phyloP scores from a whole-genome alignment of 1,140 invertebrate species.

The Liolophura sinensis region DNA sequence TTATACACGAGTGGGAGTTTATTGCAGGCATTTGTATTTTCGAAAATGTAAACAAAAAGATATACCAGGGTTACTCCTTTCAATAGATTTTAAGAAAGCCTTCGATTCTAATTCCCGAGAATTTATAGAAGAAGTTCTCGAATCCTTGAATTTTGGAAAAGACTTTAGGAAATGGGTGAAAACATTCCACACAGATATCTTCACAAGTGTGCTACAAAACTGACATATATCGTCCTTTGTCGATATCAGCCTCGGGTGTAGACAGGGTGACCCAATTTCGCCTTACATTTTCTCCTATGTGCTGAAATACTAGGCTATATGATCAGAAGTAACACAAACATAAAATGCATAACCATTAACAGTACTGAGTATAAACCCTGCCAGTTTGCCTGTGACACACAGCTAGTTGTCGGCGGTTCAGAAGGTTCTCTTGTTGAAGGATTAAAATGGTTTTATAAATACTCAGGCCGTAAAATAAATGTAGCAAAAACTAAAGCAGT shows the following conservation, averaged over 20 bases:
- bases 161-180: conserved; percentile 11
- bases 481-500: too few relatives aligned
- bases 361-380: too few relatives aligned
- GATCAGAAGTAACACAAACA: too few relatives aligned
- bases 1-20: too few relatives aligned
- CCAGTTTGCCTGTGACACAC: too few relatives aligned
- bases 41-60: conserved; percentile 8
- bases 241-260: conserved; percentile 7
- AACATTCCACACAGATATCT: conserved; percentile 6
- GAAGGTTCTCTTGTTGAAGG: too few relatives aligned
- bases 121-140: conserved; percentile 10
- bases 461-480: too few relatives aligned
- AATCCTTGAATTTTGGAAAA: conserved; percentile 15
- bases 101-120: conserved; percentile 12
- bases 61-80: conserved; percentile 9
- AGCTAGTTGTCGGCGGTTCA: too few relatives aligned
- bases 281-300: conserved; percentile 13
- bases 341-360: too few relatives aligned
- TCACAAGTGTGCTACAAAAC: conserved; percentile 8
- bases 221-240: conserved; percentile 7
- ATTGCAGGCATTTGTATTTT: conserved; percentile 11
- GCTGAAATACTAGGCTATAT: too few relatives aligned
- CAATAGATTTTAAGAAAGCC: conserved; percentile 16
- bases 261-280: conserved; percentile 13
- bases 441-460: too few relatives aligned